A percentile compares a stretch with the other conserved stretches of the same genome.
Evolutionary conservation across 2,888 invertebrate genomes (phyloP).

Genomic region (Cataglyphis altisquamis): DNA sequence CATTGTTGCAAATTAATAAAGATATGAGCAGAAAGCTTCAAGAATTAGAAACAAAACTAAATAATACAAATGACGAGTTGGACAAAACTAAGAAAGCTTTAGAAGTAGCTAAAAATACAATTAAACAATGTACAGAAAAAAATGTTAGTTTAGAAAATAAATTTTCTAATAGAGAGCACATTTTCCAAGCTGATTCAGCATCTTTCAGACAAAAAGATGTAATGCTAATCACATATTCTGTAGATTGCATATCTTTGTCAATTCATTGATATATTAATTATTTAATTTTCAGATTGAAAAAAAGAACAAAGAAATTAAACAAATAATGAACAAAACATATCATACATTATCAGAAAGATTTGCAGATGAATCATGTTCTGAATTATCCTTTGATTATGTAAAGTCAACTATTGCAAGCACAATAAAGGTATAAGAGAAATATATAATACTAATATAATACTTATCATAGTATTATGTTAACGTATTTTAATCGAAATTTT

Average conservation of each 20-base stretch:
- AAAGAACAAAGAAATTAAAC: conserved; percentile 79
- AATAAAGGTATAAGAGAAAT: conserved; percentile 76
- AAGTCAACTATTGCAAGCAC: conserved; percentile 77
- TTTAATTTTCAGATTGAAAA: conserved; percentile 69
- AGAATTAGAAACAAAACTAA: conserved; percentile 69
- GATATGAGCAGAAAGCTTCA: conserved; percentile 70
- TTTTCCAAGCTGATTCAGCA: conserved; percentile 7
- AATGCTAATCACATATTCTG: conserved; percentile 25
- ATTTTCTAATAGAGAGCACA: conserved; percentile 54
- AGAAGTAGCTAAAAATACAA: conserved; percentile 60
- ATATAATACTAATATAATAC: conserved; percentile 11
- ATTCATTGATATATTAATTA: conserved; percentile 1
- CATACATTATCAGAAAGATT: conserved; percentile 76
- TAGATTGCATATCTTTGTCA: conserved; percentile 3
- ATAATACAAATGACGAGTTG: conserved; percentile 63
- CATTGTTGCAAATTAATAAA: conserved; percentile 66
- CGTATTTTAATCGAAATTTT: conserved; percentile 24
- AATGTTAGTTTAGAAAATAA: conserved; percentile 68
- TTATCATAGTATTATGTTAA: not conserved
- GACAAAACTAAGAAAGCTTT: conserved; percentile 65
- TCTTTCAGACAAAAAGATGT: conserved; percentile 53
- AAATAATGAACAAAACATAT: conserved; percentile 81
- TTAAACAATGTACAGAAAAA: conserved; percentile 68
- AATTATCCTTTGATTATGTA: conserved; percentile 69
- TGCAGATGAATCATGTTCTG: conserved; percentile 75